Conservation (phyloP, 2,888 invertebrate genomes). For the Eulithis testata region DNA sequence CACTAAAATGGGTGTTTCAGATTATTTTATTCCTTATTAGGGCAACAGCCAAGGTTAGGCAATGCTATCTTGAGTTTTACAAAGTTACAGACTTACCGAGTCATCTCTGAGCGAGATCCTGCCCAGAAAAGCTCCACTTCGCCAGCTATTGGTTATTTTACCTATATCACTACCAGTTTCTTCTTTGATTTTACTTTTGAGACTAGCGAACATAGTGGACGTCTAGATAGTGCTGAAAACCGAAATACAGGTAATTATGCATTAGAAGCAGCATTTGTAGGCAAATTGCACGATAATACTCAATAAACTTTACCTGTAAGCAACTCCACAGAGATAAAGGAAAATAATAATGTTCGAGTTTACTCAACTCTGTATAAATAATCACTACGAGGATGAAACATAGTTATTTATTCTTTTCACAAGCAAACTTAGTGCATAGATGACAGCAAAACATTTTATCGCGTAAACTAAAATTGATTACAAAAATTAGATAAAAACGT, state of each 20-base stretch:
- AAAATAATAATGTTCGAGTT: constrained; percentile 1
- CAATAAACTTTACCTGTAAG: constrained; percentile 22
- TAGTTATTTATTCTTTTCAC: constrained; percentile 12
- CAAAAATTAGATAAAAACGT: too few relatives aligned
- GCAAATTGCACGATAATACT: constrained; percentile 20
- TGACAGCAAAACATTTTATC: constrained; percentile 5
- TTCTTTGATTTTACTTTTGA: constrained; percentile 95
- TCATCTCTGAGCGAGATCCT: constrained; percentile 81
- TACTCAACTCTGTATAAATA: constrained; percentile 5
- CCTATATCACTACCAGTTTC: constrained; percentile 93
- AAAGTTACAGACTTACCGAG: constrained; percentile 54
- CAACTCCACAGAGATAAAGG: not conserved
- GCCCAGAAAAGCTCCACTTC: constrained; percentile 78
- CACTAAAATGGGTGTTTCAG: too few relatives aligned
- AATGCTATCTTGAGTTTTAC: not conserved
- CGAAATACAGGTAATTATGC: constrained; percentile 6
- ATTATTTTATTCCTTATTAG: too few relatives aligned
- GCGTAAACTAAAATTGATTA: not conserved
- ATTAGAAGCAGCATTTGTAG: constrained; percentile 7
- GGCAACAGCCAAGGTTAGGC: too few relatives aligned
- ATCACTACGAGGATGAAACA: constrained; percentile 13
- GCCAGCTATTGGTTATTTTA: constrained; percentile 78
- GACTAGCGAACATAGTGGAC: constrained; percentile 91
- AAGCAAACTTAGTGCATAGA: not conserved
- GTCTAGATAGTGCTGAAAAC: constrained; percentile 36